Base-by-base conservation (phyloP, 2,888 invertebrate genomes). In the Alloscopus bannaensis region DNA sequence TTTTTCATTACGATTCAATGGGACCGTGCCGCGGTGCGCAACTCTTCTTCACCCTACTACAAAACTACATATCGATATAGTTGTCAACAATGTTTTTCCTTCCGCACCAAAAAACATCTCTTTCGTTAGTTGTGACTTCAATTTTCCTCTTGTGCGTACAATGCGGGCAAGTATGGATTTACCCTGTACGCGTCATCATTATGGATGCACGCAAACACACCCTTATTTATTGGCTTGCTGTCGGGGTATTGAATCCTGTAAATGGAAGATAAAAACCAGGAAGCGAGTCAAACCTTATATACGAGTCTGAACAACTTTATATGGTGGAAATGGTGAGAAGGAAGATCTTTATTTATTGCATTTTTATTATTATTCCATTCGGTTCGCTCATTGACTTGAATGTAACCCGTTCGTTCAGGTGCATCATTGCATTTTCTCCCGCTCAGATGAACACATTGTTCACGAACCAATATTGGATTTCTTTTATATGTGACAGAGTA, bases 1-100 rank as follows among this genome's bases (percentile, higher is more conserved):
- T 72, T 72, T 72, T 72, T 72, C 72, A 72, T 72, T 72, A 64
- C 64, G 36, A 72, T 72, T 52, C 24, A 64, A 57, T 36, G 64
- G 52, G 40, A 55, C 55, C 52, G 62, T 64, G 52, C n/a, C n/a
- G n/a, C n/a, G n/a, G n/a, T n/a, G n/a, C n/a, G n/a, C 28, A 62
- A 70, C 60, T 52, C 62, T 71, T 47, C 18, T 28, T 68, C 55
- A 28, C 24, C 47, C 28, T 28, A 47, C 40, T 66, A 22, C 42
- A n/a, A n/a, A n/a, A n/a, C n/a, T n/a, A n/a, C 40, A 22, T 64
- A 36, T 68, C 11, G 31, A 8, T 18, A 52, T 68, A 55, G 31
- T 68, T 52, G 29, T 68, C 68, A 68, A 11, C 62, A 20, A 20
- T 22, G n/a, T n/a, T n/a, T 1, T 59, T 20, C 6, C 3, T n/a